These are phyloP conservation scores for Glossosoma conforme DNA, from an alignment of 1,140 invertebrate species.

Conservation along the genomic window DNA sequence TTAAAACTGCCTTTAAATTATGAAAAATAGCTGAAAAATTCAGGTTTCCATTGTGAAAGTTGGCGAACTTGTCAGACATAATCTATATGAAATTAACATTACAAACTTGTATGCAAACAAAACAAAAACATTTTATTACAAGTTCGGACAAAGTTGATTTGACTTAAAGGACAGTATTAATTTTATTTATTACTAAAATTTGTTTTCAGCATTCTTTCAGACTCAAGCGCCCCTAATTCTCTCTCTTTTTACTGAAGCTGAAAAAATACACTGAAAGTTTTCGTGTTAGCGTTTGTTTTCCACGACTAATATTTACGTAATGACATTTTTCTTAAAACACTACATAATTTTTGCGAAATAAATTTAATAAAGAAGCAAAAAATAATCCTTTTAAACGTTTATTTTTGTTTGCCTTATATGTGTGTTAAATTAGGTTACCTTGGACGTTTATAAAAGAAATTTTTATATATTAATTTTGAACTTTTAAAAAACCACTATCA, in stretches of 20 bases:
- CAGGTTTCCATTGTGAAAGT: constrained; percentile 18
- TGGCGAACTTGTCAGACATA: constrained; percentile 9
- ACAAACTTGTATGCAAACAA: constrained; percentile 10
- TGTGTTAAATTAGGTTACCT: no score
- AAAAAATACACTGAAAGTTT: constrained; percentile 28
- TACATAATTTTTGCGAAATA: no score
- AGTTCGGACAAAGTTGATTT: constrained; percentile 16
- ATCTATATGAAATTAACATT: constrained; percentile 30
- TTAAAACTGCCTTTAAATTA: no score
- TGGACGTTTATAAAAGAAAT: no score
- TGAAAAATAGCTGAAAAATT: constrained; percentile 12
- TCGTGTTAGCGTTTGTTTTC: constrained; percentile 18
- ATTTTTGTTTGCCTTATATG: no score
- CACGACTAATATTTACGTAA: constrained; percentile 28
- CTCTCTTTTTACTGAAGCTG: constrained; percentile 1
- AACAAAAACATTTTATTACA: constrained; percentile 13
- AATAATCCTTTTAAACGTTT: no score
- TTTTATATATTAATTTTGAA: no score
- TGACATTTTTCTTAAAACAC: constrained; percentile 15
- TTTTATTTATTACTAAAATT: constrained; percentile 31
- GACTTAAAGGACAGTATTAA: constrained; percentile 29
- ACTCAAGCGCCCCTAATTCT: not conserved
- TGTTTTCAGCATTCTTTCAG: constrained; percentile 5
- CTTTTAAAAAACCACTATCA: no score
- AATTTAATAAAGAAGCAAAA: no score